phyloP scores from a whole-genome alignment of 1,140 invertebrate species.

The Zophobas atratus region DNA sequence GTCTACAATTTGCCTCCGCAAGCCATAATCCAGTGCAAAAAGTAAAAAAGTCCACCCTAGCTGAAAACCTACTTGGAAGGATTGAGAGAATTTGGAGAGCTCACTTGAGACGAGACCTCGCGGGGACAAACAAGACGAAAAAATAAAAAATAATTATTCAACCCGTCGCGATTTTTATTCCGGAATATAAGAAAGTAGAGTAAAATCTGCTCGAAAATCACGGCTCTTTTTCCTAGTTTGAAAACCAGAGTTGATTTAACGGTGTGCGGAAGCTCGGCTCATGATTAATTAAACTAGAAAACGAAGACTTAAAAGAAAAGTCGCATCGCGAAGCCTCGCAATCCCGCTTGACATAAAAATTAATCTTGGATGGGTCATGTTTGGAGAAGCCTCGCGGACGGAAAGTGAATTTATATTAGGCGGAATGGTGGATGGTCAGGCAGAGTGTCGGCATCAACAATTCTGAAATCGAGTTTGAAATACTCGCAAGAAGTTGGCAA shows the following conservation, averaged over 20 bases:
- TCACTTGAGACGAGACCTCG: conserved; percentile 37
- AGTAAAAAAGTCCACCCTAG: neutral
- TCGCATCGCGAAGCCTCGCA: neutral
- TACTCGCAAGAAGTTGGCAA: too few relatives aligned
- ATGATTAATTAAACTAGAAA: neutral
- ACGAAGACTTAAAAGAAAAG: neutral
- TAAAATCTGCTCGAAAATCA: neutral
- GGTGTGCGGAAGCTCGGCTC: neutral
- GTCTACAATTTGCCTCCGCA: conserved; percentile 22
- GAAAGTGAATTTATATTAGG: neutral
- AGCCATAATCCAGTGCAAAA: conserved; percentile 20
- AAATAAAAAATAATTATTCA: conserved; percentile 43
- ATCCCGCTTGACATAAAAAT: conserved; percentile 7
- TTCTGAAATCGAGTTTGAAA: too few relatives aligned
- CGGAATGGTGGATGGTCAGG: neutral
- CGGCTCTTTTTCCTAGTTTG: neutral
- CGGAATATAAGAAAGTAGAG: conserved; percentile 15
- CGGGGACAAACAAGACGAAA: conserved; percentile 33
- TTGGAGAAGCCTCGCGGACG: neutral
- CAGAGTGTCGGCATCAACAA: too few relatives aligned
- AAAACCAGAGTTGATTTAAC: neutral
- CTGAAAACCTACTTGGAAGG: conserved; percentile 35
- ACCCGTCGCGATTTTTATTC: conserved; percentile 11
- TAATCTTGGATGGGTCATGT: conserved; percentile 1
- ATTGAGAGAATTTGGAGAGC: conserved; percentile 31